Base-by-base conservation (phyloP, 2,113 vertebrate species). In the Eubucco bourcierii region DNA sequence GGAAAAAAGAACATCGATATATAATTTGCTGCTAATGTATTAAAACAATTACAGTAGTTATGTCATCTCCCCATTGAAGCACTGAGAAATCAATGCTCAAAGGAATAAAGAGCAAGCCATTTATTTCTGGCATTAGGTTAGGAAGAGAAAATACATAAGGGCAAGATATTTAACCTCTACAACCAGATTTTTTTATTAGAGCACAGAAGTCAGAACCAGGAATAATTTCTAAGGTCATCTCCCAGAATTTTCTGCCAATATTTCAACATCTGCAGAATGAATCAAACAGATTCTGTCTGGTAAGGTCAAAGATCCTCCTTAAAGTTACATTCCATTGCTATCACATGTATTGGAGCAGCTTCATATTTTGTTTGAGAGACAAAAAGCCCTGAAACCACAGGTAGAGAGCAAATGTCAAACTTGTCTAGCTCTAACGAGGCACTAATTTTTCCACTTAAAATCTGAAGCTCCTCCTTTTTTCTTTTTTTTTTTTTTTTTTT, bases 331-430 rank as follows among this genome's bases (percentile, higher is more conserved):
- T 94, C 83, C 92, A 91, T 84, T 88, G 80, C 75, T 82, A 64
- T 75, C 75, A 84, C 82, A 93, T 41, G n/a, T 78, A 85, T 8
- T 83, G 39, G 39, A 95, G 59, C 59, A 72, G 85, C 15, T 93
- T 90, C 85, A 37, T 78, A 94, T 91, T 91, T 90, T 84, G 63
- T 53, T 76, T 63, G 73, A 94, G 66, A 63, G 77, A 93, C 73
- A 90, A 85, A 93, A 91, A 91, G 73, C 90, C 76, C 80, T 86
- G 93, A 88, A 95, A 94, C 85, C 66, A 88, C 91, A 95, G 90
- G 76, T 85, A 94, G 73, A 95, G 80, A 96, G 90, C 93, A 95
- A 95, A 96, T 95, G 95, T 95, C 93, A 96, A 75, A 75, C 82
- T 81, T 47, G 70, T 76, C 80, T 46, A 61, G 77, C 85, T 95